Percentiles rank a stretch among this genome's conserved stretches.
Evolutionary conservation across 2,113 vertebrate species (phyloP).

Genomic region (Bothrops jararaca): DNA sequence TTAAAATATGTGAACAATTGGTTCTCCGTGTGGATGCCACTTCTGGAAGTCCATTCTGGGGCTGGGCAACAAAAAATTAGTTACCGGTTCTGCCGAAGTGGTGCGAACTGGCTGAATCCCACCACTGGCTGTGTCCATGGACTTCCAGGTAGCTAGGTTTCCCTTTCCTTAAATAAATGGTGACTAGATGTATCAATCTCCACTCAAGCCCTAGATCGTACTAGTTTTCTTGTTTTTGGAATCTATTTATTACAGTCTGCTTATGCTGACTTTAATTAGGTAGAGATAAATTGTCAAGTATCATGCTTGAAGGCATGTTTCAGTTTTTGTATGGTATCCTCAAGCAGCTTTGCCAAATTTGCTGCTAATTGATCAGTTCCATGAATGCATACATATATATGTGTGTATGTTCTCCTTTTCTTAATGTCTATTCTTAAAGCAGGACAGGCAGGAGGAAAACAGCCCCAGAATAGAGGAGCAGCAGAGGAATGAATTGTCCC

Average conservation of each 20-base stretch:
- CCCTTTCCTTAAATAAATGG: neutral
- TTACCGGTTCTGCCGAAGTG: too few relatives aligned
- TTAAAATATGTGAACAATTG: too few relatives aligned
- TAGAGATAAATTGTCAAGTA: slow-evolving; percentile 37
- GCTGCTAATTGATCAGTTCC: slow-evolving; percentile 31
- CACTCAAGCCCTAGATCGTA: neutral
- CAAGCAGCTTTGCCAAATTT: slow-evolving; percentile 11
- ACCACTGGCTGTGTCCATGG: neutral
- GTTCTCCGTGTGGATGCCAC: too few relatives aligned
- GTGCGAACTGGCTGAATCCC: too few relatives aligned
- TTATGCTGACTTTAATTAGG: neutral
- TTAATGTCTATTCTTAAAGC: slow-evolving; percentile 2
- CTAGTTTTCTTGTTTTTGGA: neutral
- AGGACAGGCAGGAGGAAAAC: slow-evolving; percentile 15
- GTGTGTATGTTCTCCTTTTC: neutral
- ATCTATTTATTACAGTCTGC: slow-evolving; percentile 9
- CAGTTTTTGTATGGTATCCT: slow-evolving; percentile 11
- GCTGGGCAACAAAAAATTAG: too few relatives aligned
- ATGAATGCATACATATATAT: neutral
- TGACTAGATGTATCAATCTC: neutral
- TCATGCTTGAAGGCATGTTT: slow-evolving; percentile 35
- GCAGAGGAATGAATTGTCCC: neutral
- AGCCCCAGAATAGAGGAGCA: neutral
- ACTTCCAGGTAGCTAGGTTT: neutral
- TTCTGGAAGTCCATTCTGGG: too few relatives aligned